Conservation (phyloP, 2,797 vertebrate genomes). For the Centroberyx gerrardi region DNA sequence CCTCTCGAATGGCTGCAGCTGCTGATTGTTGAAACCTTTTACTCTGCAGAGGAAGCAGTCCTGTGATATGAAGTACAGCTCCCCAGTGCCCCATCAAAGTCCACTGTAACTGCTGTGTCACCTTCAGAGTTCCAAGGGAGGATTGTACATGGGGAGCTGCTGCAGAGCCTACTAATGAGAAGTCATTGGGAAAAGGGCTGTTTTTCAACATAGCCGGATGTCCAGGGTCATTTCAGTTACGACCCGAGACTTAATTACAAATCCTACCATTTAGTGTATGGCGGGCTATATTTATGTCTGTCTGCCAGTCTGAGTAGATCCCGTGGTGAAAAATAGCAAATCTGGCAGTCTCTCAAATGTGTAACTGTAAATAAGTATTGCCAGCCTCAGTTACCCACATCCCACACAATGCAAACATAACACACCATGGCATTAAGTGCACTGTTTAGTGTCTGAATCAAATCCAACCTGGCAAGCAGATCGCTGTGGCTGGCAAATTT, state of each 20-base stretch:
- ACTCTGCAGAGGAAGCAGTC: conserved; percentile 80
- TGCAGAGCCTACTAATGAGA: conserved; percentile 81
- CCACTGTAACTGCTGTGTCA: conserved; percentile 85
- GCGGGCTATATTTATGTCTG: conserved; percentile 7
- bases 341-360: conserved; percentile 48
- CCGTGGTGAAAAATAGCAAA: conserved; percentile 40
- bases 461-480: conserved; percentile 68
- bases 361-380: conserved; percentile 57
- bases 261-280: conserved; percentile 46
- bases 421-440: conserved; percentile 55
- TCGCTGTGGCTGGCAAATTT: conserved; percentile 44
- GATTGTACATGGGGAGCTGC: conserved; percentile 65
- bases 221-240: conserved; percentile 66
- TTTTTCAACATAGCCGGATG: conserved; percentile 63
- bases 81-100: conserved; percentile 85
- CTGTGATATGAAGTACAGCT: conserved; percentile 84
- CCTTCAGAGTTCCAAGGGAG: conserved; percentile 80
- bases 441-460: conserved; percentile 66
- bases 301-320: conserved; percentile 24
- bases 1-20: conserved; percentile 74
- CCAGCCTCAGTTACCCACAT: conserved; percentile 41
- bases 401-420: conserved; percentile 60
- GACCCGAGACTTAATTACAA: conserved; percentile 77
- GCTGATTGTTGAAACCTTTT: conserved; percentile 81
- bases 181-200: conserved; percentile 66